These are phyloP conservation scores for Anastrepha obliqua DNA, from an alignment of 1,140 invertebrate genomes.

Conservation along the genomic window DNA sequence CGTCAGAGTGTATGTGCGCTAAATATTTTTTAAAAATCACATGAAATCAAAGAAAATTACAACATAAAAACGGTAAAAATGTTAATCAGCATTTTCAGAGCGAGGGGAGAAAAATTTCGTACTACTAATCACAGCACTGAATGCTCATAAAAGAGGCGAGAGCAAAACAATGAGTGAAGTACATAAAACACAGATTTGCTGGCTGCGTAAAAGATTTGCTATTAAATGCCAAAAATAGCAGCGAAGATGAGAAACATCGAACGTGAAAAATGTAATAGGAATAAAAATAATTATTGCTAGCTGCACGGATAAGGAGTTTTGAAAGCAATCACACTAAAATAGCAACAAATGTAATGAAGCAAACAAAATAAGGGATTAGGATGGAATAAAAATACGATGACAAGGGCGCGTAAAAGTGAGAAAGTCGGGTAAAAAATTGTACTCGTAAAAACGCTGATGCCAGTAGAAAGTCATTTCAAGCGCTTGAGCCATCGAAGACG, in stretches of 20 bases:
- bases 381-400: not conserved
- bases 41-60: not conserved
- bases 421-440: not conserved
- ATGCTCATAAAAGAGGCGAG: not conserved
- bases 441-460: not conserved
- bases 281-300: slow-evolving; percentile 33
- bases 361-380: not conserved
- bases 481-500: not conserved
- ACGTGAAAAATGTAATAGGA: not conserved
- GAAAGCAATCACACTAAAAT: slow-evolving; percentile 45
- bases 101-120: not conserved
- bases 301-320: not conserved
- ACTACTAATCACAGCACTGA: slow-evolving; percentile 1
- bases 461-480: no score
- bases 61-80: not conserved
- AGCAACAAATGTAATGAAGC: slow-evolving; percentile 37
- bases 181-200: slow-evolving; percentile 25
- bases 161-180: not conserved
- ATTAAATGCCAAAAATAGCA: not conserved
- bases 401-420: not conserved
- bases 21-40: not conserved
- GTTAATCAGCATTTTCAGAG: not conserved
- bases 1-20: no score
- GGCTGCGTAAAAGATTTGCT: not conserved
- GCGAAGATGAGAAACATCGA: not conserved